A percentile compares a stretch with the other conserved stretches of the same genome.
Evolutionary conservation across 1,140 invertebrate genomes (phyloP).

Genomic region (Wiebesia pumilae): DNA sequence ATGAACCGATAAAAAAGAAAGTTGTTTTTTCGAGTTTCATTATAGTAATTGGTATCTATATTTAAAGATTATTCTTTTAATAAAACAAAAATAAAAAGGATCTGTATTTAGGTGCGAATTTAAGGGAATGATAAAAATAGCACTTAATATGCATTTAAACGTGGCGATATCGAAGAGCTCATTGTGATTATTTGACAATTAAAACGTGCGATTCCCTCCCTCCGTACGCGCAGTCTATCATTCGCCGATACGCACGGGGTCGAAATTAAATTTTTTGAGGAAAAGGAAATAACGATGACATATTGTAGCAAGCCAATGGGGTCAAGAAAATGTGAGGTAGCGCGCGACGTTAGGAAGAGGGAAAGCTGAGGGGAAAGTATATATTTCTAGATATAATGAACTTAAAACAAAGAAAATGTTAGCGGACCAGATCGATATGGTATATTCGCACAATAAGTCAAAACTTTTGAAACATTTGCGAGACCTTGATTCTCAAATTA

Average conservation of each 20-base stretch:
- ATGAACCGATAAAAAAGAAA: neutral
- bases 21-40: constrained; percentile 21
- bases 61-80: constrained; percentile 53
- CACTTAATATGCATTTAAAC: constrained; percentile 35
- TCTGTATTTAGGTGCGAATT: constrained; percentile 15
- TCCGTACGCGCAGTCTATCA: constrained; percentile 1
- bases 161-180: constrained; percentile 44
- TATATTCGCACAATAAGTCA: constrained; percentile 52
- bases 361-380: constrained; percentile 44
- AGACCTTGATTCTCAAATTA: constrained; percentile 28
- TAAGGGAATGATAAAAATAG: constrained; percentile 41
- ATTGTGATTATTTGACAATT: constrained; percentile 54
- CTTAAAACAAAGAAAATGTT: constrained; percentile 43
- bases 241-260: neutral
- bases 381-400: constrained; percentile 49
- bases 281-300: neutral
- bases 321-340: neutral
- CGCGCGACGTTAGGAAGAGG: neutral
- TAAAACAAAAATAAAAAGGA: constrained; percentile 46
- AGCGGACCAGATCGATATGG: constrained; percentile 51
- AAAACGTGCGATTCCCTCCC: constrained; percentile 43
- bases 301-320: neutral
- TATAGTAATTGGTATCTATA: constrained; percentile 8
- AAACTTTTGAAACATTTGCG: constrained; percentile 48
- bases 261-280: neutral